Evolutionary conservation across 2,888 invertebrate species (phyloP).

Genomic region (Drosophila nr. medialis): DNA sequence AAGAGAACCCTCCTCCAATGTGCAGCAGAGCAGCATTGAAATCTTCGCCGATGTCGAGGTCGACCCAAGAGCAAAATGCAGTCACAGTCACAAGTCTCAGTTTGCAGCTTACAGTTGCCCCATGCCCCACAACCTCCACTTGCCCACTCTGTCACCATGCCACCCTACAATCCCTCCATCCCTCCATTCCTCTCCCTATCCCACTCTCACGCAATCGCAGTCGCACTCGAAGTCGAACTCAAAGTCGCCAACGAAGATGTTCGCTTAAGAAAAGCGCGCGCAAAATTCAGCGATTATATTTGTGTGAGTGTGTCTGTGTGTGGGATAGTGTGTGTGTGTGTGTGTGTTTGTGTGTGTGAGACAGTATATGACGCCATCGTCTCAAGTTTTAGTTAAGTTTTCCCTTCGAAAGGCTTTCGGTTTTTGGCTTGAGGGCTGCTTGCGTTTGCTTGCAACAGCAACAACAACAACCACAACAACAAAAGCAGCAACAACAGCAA

Average conservation of each 20-base stretch:
- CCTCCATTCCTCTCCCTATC: not conserved
- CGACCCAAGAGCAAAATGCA: conserved; percentile 58
- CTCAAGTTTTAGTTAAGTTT: conserved; percentile 57
- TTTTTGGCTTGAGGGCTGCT: conserved; percentile 34
- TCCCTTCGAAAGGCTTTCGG: conserved; percentile 45
- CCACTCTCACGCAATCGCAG: conserved; percentile 40
- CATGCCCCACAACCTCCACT: not conserved
- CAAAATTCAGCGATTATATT: conserved; percentile 65
- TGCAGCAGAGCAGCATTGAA: conserved; percentile 34
- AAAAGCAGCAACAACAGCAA: conserved; percentile 5
- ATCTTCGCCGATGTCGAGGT: conserved; percentile 37
- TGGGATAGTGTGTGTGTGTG: conserved; percentile 11
- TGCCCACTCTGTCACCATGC: not conserved
- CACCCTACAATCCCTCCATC: not conserved
- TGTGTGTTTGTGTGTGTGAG: conserved; percentile 17
- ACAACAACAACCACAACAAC: conserved; percentile 27
- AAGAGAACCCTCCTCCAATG: conserved; percentile 28
- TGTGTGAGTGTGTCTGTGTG: conserved; percentile 11
- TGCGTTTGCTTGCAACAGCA: conserved; percentile 43
- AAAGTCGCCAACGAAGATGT: conserved; percentile 74
- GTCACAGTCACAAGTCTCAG: conserved; percentile 31
- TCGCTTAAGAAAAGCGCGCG: conserved; percentile 78
- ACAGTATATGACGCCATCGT: conserved; percentile 54
- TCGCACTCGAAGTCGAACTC: conserved; percentile 43
- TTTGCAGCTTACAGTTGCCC: conserved; percentile 11